Percentiles rank a stretch among this genome's conserved stretches.
phyloP scores from a whole-genome alignment of 1,140 invertebrate species.

The Grapholita molesta region DNA sequence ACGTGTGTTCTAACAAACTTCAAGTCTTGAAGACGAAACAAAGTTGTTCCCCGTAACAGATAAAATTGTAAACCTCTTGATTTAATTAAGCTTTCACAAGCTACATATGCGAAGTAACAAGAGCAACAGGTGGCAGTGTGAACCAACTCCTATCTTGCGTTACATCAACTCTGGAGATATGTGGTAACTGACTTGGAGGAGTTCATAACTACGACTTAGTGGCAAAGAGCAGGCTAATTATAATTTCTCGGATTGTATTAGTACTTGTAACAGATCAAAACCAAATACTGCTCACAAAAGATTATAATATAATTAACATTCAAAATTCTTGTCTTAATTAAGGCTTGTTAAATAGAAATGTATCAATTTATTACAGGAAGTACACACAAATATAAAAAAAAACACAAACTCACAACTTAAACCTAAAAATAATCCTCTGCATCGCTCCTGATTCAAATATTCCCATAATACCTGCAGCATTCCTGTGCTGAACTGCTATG shows the following conservation, averaged over 20 bases:
- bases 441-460: too few species aligned
- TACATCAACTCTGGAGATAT: constrained; percentile 5
- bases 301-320: too few species aligned
- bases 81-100: not conserved
- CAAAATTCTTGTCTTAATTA: too few species aligned
- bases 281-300: too few species aligned
- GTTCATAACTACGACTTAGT: not conserved
- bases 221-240: not conserved
- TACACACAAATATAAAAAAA: too few species aligned
- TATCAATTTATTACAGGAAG: too few species aligned
- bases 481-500: too few species aligned
- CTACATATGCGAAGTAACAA: not conserved
- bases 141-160: not conserved
- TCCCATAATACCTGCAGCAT: too few species aligned
- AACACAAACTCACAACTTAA: too few species aligned
- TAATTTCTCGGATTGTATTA: not conserved
- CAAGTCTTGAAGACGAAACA: not conserved
- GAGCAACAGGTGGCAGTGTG: constrained; percentile 3
- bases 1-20: not conserved
- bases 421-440: too few species aligned
- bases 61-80: not conserved
- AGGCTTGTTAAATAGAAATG: too few species aligned
- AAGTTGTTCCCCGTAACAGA: not conserved
- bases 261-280: too few species aligned
- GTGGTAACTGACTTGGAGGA: not conserved